A percentile compares a stretch with the other conserved stretches of the same genome.
Evolutionary conservation across 2,113 vertebrate genomes (phyloP).

Genomic region (Thamnaconus septentrionalis): DNA sequence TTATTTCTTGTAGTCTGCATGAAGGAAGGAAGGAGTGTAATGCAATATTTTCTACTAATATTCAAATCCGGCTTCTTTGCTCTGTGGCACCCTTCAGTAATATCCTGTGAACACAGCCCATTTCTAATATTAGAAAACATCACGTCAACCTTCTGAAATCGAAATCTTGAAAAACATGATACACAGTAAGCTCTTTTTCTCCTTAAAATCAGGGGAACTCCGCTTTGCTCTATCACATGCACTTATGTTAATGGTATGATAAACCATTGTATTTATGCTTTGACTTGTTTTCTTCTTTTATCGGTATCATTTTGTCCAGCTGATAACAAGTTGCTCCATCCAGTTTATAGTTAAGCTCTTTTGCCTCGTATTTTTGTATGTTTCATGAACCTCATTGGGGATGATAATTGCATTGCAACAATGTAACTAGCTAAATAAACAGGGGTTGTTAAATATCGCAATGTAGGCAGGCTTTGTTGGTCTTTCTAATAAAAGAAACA

Average conservation of each 20-base stretch:
- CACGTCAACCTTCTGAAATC: constrained; percentile 5
- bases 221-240: constrained; percentile 21
- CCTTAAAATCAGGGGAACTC: constrained; percentile 9
- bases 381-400: constrained; percentile 46
- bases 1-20: constrained; percentile 48
- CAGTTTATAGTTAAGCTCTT: constrained; percentile 5
- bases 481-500: constrained; percentile 55
- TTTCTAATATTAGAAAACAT: not conserved
- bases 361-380: constrained; percentile 44
- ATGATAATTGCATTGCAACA: constrained; percentile 62
- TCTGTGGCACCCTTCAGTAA: constrained; percentile 20
- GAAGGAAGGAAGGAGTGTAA: constrained; percentile 16
- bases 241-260: constrained; percentile 7
- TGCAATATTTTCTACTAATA: constrained; percentile 16
- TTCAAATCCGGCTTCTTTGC: constrained; percentile 33
- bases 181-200: constrained; percentile 32
- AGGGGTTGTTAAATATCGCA: constrained; percentile 15
- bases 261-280: constrained; percentile 13
- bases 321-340: constrained; percentile 19
- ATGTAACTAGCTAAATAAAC: constrained; percentile 50
- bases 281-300: constrained; percentile 24
- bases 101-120: constrained; percentile 3
- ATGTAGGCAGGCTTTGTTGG: constrained; percentile 43
- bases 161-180: constrained; percentile 34
- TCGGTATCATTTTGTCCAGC: constrained; percentile 19